These are phyloP conservation scores for Rhea pennata DNA, from an alignment of 2,113 vertebrate species.

Conservation along the genomic window DNA sequence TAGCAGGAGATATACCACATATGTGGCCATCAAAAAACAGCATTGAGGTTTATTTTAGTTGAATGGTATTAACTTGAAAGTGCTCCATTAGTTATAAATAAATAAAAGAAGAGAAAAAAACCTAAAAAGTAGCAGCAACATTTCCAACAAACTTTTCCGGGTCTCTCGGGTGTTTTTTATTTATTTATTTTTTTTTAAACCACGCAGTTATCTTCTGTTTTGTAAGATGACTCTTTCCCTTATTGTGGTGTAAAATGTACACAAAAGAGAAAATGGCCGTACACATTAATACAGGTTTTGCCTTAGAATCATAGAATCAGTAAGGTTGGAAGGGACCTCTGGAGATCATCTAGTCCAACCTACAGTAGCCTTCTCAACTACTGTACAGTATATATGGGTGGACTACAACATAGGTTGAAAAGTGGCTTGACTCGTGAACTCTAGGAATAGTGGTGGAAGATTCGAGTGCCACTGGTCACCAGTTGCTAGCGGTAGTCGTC, in stretches of 20 bases:
- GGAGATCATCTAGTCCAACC: no score
- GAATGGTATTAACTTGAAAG: neutral
- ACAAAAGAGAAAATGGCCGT: accelerated
- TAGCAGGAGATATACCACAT: neutral
- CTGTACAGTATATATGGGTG: accelerated
- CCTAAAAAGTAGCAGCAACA: neutral
- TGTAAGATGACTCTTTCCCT: neutral
- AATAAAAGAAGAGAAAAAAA: neutral
- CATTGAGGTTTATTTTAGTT: neutral
- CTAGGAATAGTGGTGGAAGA: neutral
- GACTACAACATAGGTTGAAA: neutral
- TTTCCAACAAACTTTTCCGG: neutral
- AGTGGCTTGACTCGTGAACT: neutral
- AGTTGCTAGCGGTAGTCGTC: neutral
- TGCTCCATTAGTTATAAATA: neutral
- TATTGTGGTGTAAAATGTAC: neutral
- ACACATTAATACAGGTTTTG: neutral
- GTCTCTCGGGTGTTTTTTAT: neutral
- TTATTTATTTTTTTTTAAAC: neutral
- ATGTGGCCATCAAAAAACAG: neutral
- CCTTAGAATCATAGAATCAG: no score
- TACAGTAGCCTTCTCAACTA: neutral
- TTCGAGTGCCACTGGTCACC: neutral
- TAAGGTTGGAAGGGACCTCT: no score
- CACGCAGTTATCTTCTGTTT: neutral